A percentile compares a stretch with the other conserved stretches of the same genome.
phyloP scores from a whole-genome alignment of 2,113 vertebrate genomes.

The Morone saxatilis region DNA sequence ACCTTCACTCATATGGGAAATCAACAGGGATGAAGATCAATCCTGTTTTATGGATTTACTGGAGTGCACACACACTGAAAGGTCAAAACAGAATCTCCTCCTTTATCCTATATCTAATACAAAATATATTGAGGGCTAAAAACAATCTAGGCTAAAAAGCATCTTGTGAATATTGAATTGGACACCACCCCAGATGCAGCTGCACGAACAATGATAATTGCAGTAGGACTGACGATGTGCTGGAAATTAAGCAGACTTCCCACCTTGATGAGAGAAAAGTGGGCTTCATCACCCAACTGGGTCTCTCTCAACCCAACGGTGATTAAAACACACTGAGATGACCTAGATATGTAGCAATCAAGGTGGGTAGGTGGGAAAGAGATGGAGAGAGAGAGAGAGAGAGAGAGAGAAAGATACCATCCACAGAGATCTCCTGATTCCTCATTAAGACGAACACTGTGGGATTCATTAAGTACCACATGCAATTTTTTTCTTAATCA shows the following conservation, averaged over 20 bases:
- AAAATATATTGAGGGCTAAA: not conserved
- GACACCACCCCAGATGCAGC: not conserved
- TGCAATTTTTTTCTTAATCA: slow-evolving; percentile 44
- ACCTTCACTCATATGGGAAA: slow-evolving; percentile 27
- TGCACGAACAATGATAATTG: slow-evolving; percentile 35
- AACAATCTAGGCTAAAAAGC: slow-evolving; percentile 1
- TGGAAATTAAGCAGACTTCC: slow-evolving; percentile 45
- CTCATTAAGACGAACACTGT: slow-evolving; percentile 38
- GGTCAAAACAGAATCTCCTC: not conserved
- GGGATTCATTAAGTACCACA: slow-evolving; percentile 43
- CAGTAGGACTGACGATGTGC: not conserved
- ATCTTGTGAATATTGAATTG: slow-evolving; percentile 26
- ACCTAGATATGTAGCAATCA: slow-evolving; percentile 68
- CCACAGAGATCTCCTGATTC: slow-evolving; percentile 39
- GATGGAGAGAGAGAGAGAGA: not conserved
- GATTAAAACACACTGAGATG: slow-evolving; percentile 65
- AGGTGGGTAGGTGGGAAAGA: slow-evolving; percentile 27
- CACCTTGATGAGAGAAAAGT: slow-evolving; percentile 55
- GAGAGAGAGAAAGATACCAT: slow-evolving; percentile 21
- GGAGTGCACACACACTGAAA: not conserved
- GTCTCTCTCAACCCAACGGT: slow-evolving; percentile 47
- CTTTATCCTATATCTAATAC: not conserved
- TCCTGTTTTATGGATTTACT: not conserved
- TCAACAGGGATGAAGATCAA: slow-evolving; percentile 13
- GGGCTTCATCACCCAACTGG: slow-evolving; percentile 58